These are phyloP conservation scores for Macquaria ambigua DNA, from an alignment of 2,113 vertebrate species.

Conservation along the genomic window DNA sequence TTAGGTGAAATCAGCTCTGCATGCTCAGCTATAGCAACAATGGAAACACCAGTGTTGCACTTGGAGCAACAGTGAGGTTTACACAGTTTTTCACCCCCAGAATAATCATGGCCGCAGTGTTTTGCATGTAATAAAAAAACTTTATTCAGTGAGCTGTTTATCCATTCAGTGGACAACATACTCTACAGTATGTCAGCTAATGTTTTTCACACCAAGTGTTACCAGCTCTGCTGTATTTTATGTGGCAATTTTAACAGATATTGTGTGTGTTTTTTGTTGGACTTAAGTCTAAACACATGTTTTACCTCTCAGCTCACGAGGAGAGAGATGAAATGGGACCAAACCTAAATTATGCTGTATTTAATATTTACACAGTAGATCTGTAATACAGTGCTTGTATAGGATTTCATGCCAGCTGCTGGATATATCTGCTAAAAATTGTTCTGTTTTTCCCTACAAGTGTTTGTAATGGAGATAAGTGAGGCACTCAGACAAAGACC, in stretches of 20 bases:
- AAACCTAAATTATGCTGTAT: conserved; percentile 37
- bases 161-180: neutral
- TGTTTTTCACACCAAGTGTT: conserved; percentile 9
- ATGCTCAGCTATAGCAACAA: conserved; percentile 17
- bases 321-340: neutral
- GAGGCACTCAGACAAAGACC: conserved; percentile 34
- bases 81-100: neutral
- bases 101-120: neutral
- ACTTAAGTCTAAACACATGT: neutral
- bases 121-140: conserved; percentile 3
- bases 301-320: neutral
- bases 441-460: conserved; percentile 30
- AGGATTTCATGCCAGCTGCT: conserved; percentile 29
- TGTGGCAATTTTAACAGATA: conserved; percentile 29
- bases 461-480: conserved; percentile 53
- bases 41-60: neutral
- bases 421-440: conserved; percentile 38
- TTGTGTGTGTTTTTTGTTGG: conserved; percentile 43
- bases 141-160: conserved; percentile 2
- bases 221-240: conserved; percentile 18
- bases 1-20: neutral
- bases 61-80: conserved; percentile 12
- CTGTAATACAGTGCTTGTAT: conserved; percentile 41
- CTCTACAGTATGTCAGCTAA: neutral
- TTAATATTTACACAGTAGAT: conserved; percentile 38